Base-by-base conservation (phyloP, 2,888 invertebrate species). In the Drosophila acutilabella region DNA sequence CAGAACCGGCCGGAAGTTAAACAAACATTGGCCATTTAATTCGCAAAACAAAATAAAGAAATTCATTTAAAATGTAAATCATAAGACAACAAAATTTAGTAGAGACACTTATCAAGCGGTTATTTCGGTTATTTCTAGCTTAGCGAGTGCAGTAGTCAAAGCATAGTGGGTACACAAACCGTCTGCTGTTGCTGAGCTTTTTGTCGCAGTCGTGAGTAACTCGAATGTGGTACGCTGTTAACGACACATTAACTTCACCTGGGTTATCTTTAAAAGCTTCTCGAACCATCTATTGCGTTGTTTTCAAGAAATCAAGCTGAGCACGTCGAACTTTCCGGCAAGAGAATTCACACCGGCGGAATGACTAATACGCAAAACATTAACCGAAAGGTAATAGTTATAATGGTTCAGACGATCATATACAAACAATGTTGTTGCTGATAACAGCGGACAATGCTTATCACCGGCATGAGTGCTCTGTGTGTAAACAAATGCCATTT, bases 391-490 rank as follows among this genome's bases (percentile, higher is more conserved):
- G n/a, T 26, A 58, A 48, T 48, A 48, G 4, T 4, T 16, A 57
- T 4, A 26, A 57, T 57, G 33, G 30, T 20, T 20, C 5, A 38
- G 26, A 16, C 36, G 50, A 36, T 36, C 11, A 4, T 16, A 48
- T 33, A 48, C 7, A 61, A 57, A 52, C 57, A 64, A 38, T 36
- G 47, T 10, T 8, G 8, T 6, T 23, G 18, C 45, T 67, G 78
- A 78, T 78, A 78, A 60, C 44, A 53, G 16, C 40, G 20, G 38
- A 23, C 42, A 30, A 51, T 51, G 51, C 69, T 78, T 78, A 76
- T 76, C 76, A 70, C 76, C 76, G 78, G 75, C 75, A 74, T 53
- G 30, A 41, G 41, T 38, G 23, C 2, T 26, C 5, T 26, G 23
- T 54, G 42, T n/a, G 58, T 54, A 56, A 53, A 60, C 56, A 72